phyloP scores from a whole-genome alignment of 2,797 vertebrate genomes.

The Manis javanica region DNA sequence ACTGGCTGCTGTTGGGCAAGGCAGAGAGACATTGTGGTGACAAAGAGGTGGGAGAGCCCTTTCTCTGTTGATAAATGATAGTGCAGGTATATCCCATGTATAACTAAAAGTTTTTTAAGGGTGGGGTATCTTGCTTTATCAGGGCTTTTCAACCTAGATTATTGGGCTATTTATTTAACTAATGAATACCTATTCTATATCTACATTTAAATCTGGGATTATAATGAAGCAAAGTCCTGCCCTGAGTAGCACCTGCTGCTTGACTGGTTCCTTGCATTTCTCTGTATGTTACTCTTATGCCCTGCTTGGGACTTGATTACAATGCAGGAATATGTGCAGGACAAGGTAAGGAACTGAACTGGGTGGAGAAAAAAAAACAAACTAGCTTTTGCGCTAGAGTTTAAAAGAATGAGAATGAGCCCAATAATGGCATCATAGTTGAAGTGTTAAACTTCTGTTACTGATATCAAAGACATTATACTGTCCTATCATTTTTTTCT shows the following conservation, averaged over 20 bases:
- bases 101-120: not conserved
- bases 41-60: not conserved
- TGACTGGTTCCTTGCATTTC: not conserved
- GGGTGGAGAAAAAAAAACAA: not conserved
- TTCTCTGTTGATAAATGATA: not conserved
- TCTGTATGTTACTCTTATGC: not conserved
- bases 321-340: not conserved
- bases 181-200: not conserved
- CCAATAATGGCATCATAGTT: not conserved
- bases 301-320: not conserved
- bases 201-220: constrained; percentile 18
- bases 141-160: constrained; percentile 25
- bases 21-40: not conserved
- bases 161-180: constrained; percentile 41
- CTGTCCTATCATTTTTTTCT: not conserved
- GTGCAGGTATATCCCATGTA: not conserved
- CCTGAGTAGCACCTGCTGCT: not conserved
- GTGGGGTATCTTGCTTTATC: constrained; percentile 40
- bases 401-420: not conserved
- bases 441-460: constrained; percentile 26
- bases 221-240: not conserved
- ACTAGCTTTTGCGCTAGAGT: not conserved
- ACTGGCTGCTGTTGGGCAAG: not conserved
- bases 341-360: not conserved
- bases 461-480: not conserved